Percentiles rank a stretch among this genome's conserved stretches.
phyloP scores from a whole-genome alignment of 2,113 vertebrate genomes.

The Megaceryle maxima region DNA sequence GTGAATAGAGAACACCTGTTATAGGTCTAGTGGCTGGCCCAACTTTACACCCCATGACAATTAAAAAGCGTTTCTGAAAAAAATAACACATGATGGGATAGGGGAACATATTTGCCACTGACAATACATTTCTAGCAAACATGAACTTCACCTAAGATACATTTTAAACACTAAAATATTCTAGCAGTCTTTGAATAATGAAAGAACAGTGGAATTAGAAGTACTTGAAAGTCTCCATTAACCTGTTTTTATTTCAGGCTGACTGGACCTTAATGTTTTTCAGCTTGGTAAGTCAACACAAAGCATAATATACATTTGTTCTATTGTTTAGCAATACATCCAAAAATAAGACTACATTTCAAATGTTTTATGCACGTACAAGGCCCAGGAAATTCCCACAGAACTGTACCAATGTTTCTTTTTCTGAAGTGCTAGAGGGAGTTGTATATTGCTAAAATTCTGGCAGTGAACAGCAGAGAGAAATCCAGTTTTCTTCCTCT shows the following conservation, averaged over 20 bases:
- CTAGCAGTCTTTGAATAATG: neutral
- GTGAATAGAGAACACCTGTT: neutral
- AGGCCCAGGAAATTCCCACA: neutral
- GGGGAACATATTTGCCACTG: neutral
- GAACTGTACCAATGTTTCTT: neutral
- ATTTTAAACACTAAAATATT: neutral
- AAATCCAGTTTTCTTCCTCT: neutral
- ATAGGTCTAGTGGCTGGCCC: neutral
- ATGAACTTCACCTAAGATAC: neutral
- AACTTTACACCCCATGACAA: neutral
- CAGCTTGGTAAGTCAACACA: neutral
- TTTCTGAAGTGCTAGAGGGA: neutral
- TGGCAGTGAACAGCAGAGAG: neutral
- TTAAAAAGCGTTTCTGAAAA: neutral
- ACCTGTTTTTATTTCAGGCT: neutral
- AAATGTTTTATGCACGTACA: neutral
- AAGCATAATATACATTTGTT: neutral
- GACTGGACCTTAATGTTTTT: neutral
- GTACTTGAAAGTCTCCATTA: neutral
- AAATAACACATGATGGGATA: neutral
- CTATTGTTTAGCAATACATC: neutral
- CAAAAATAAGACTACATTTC: neutral
- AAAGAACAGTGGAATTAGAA: neutral
- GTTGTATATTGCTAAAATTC: neutral
- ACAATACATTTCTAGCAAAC: neutral